Conservation (phyloP, 35 echinoderm and acorn worm species). For the Apostichopus parvimensis region DNA sequence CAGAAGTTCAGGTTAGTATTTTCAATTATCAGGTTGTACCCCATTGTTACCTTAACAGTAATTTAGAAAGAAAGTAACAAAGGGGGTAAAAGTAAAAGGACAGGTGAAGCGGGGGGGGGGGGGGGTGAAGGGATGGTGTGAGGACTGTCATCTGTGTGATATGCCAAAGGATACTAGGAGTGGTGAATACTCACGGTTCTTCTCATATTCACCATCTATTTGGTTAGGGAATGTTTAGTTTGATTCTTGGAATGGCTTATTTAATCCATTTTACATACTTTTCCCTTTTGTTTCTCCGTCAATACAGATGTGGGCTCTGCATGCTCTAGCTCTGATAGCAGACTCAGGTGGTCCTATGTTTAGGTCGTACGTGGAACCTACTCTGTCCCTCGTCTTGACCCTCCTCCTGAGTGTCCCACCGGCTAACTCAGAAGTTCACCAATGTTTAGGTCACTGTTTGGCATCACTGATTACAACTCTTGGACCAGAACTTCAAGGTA, state of each 20-base stretch:
- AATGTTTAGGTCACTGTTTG: slow-evolving; percentile 89
- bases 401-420: slow-evolving; percentile 92
- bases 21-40: too few relatives aligned
- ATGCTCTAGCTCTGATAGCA: slow-evolving; percentile 94
- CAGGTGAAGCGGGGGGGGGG: too few relatives aligned
- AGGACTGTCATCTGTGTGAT: too few relatives aligned
- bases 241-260: too few relatives aligned
- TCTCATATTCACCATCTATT: not conserved
- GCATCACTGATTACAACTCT: slow-evolving; percentile 95
- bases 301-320: slow-evolving; percentile 91
- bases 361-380: slow-evolving; percentile 94
- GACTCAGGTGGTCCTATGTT: slow-evolving; percentile 99
- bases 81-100: too few relatives aligned
- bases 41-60: too few relatives aligned
- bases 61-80: too few relatives aligned
- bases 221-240: too few relatives aligned
- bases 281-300: not conserved
- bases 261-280: not conserved
- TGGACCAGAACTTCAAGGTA: slow-evolving; percentile 94
- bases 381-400: slow-evolving; percentile 82
- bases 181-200: too few relatives aligned
- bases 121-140: too few relatives aligned
- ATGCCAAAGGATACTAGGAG: too few relatives aligned
- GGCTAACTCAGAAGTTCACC: slow-evolving; percentile 90
- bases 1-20: slow-evolving; percentile 83